Percentiles rank a stretch among this genome's conserved stretches.
phyloP scores from a whole-genome alignment of 2,888 invertebrate species.

The Nycteola revayana region DNA sequence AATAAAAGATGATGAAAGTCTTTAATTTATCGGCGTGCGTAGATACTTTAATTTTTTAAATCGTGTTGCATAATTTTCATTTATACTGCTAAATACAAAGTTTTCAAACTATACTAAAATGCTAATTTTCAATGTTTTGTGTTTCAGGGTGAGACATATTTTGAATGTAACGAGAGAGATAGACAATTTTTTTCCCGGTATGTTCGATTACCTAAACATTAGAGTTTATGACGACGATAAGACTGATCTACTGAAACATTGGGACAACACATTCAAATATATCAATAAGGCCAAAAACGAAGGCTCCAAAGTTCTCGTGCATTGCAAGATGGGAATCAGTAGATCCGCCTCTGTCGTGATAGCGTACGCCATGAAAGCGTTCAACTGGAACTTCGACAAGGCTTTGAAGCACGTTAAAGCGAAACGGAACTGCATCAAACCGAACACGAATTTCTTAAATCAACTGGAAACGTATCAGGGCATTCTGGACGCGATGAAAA shows the following conservation, averaged over 20 bases:
- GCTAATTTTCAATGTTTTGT: constrained; percentile 24
- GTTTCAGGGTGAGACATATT: constrained; percentile 95
- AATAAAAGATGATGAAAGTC: no score
- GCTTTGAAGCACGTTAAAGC: constrained; percentile 95
- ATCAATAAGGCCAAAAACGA: constrained; percentile 95
- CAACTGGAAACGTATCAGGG: constrained; percentile 98
- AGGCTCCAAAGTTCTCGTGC: constrained; percentile 97
- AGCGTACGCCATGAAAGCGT: constrained; percentile 99
- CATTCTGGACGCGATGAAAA: constrained; percentile 97
- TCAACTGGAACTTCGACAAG: constrained; percentile 94
- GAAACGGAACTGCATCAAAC: constrained; percentile 96
- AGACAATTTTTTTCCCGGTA: constrained; percentile 99
- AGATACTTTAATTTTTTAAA: no score
- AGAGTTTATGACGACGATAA: constrained; percentile 98
- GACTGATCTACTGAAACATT: constrained; percentile 97
- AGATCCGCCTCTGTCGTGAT: constrained; percentile 98
- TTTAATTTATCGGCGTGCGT: no score
- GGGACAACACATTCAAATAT: constrained; percentile 99
- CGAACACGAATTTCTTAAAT: constrained; percentile 96
- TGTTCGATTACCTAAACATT: constrained; percentile 97
- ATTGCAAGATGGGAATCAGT: constrained; percentile 99
- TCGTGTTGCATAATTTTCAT: no score
- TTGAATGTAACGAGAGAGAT: constrained; percentile 99
- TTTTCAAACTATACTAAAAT: no score
- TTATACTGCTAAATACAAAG: no score